Evolutionary conservation across 2,888 invertebrate genomes (phyloP), one percentile per base, ranked within the genome.

Genomic region (Ennomos erosarius): DNA sequence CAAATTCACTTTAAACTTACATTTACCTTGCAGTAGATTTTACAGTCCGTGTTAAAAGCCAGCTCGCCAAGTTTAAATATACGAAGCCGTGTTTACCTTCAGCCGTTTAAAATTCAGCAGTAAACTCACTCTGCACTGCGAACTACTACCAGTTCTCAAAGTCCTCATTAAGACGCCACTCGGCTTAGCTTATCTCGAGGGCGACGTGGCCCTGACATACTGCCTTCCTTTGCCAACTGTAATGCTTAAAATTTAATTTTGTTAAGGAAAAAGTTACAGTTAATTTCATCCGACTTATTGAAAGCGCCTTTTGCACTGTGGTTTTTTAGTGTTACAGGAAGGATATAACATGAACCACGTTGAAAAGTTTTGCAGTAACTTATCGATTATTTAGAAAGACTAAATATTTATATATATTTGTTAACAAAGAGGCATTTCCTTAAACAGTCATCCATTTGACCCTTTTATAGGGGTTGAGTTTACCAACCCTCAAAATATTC

Each of bases 161-260:
- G 74, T 75, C 73, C 82, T 85, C 83, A 81, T 85, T 84, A 83
- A 76, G 69, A 63, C 68, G 64, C 51, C 69, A 67, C 72, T 75
- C 72, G 73, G 47, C 70, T 57, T 65, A 67, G 69, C 73, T 78
- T 81, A 80, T 79, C 80, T 82, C 68, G 59, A 79, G 78, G 70
- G 74, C 61, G 69, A 66, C 55, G 51, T 71, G 81, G 76, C 87
- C 86, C 75, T 87, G 87, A 87, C 85, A 85, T 59, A 87, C 82
- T 86, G 77, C 75, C 81, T 80, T 68, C 65, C 49, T 69, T 65
- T 46, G 38, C 51, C 50, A 53, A 59, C 70, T 74, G 74, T 62
- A 16, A 33, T 13, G 43, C 36, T 59, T 49, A 37, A 58, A 26
- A 46, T 13, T 58, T n/a, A 12, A 54, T 49, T 56, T 55, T 50